Evolutionary conservation across 2,113 vertebrate genomes (phyloP), one percentile per base, ranked within the genome.

Genomic region (Gambusia holbrooki): DNA sequence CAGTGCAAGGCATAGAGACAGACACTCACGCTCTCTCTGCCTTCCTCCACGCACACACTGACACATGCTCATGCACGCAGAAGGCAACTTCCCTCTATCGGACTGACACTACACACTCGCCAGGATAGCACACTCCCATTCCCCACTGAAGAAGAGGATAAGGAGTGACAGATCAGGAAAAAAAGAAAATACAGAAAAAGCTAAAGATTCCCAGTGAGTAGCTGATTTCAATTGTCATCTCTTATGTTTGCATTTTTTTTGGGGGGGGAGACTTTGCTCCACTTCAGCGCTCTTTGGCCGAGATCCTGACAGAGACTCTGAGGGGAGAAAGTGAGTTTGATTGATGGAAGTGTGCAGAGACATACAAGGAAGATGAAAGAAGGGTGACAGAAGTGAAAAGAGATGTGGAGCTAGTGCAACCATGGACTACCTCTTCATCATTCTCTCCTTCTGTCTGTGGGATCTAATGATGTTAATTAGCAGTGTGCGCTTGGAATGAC

Each of bases 1-100:
- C 92, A 94, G 91, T 93, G 93, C 86, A 85, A 94, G 94, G 90
- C 93, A 77, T 92, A 85, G 92, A 92, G 86, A 81, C 89, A 92
- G 90, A 85, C 89, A 83, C 92, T 90, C 90, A 75, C 91, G 79
- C 83, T 83, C 78, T 60, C 84, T 84, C 81, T 85, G 72, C 69
- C 79, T 61, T 69, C 60, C 80, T 71, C 74, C 79, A 51, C 75
- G 51, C 76, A 6, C 81, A 58, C 67, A 27, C 80, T 81, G 68
- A 61, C 85, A 66, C 80, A 72, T 71, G 33, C 80, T 63, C 64
- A 79, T 67, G 76, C 85, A 73, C 79, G 67, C 84, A 78, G 69
- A 74, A 86, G 63, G 82, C 93, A 93, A 92, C 89, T 91, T 93
- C 92, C 84, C 89, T 90, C 81, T 73, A 81, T 80, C 84, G 92